phyloP scores from a whole-genome alignment of 2,888 invertebrate species.

The Itoplectis maculator region DNA sequence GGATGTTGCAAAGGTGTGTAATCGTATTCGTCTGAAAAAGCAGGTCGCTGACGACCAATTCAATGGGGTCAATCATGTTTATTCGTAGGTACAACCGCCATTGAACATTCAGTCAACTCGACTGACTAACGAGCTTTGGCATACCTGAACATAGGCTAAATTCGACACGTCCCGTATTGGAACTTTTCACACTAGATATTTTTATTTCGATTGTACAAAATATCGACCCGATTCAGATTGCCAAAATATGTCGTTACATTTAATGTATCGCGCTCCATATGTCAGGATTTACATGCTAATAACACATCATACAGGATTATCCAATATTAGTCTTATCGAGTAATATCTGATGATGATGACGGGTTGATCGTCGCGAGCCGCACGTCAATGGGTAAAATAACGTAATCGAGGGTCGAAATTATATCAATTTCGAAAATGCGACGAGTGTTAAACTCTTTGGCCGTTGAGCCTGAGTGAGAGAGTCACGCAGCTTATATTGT shows the following conservation, averaged over 20 bases:
- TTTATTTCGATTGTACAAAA: not conserved
- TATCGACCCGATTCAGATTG: not conserved
- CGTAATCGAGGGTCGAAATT: not conserved
- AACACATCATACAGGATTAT: not conserved
- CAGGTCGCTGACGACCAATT: too few species aligned
- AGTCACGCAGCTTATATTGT: constrained; percentile 50
- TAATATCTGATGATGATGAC: not conserved
- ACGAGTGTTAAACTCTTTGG: constrained; percentile 28
- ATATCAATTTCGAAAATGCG: constrained; percentile 17
- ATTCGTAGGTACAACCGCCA: too few species aligned
- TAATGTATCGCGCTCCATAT: not conserved
- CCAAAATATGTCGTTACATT: not conserved
- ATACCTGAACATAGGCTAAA: too few species aligned
- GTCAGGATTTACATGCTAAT: not conserved
- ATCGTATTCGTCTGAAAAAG: not conserved
- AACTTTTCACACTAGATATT: not conserved
- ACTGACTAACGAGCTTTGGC: too few species aligned
- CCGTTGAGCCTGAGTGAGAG: constrained; percentile 28
- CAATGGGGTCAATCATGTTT: too few species aligned
- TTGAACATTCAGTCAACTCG: too few species aligned
- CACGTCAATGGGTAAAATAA: not conserved
- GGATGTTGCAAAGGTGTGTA: not conserved
- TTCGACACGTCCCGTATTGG: too few species aligned
- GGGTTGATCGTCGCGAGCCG: not conserved
- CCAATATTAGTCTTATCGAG: not conserved